Conservation (phyloP, 1,140 invertebrate species). For the Musca vetustissima region DNA sequence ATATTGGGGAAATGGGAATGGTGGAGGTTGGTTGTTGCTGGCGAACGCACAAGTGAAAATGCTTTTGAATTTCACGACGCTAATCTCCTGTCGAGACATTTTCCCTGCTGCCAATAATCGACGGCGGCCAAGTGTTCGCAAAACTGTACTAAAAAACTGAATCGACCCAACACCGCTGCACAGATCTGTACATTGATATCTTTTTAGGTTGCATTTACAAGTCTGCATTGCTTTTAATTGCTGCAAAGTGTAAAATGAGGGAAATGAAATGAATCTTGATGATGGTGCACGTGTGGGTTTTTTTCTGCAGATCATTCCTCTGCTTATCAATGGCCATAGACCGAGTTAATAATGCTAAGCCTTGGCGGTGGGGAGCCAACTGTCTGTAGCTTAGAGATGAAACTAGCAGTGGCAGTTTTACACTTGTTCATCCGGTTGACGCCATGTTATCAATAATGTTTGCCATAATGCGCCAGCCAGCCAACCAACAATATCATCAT, state of each 20-base stretch:
- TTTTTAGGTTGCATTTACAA: slow-evolving; percentile 14
- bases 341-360: neutral
- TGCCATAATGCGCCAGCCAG: too few species aligned
- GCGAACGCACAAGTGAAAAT: slow-evolving; percentile 18
- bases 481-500: neutral
- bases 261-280: neutral
- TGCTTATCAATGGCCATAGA: neutral
- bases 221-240: slow-evolving; percentile 15
- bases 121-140: slow-evolving; percentile 1
- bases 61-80: neutral
- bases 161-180: too few species aligned
- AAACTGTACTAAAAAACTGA: too few species aligned
- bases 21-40: neutral
- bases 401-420: slow-evolving; percentile 11
- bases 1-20: neutral
- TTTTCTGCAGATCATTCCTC: neutral
- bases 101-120: slow-evolving; percentile 7
- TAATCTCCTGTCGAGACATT: neutral
- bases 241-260: neutral
- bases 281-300: slow-evolving; percentile 18
- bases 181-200: neutral
- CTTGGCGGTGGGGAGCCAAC: neutral
- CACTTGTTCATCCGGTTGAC: slow-evolving; percentile 21
- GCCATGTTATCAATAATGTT: slow-evolving; percentile 14
- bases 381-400: neutral